phyloP scores from a whole-genome alignment of 1,140 invertebrate genomes.

The Drosophila orosa region DNA sequence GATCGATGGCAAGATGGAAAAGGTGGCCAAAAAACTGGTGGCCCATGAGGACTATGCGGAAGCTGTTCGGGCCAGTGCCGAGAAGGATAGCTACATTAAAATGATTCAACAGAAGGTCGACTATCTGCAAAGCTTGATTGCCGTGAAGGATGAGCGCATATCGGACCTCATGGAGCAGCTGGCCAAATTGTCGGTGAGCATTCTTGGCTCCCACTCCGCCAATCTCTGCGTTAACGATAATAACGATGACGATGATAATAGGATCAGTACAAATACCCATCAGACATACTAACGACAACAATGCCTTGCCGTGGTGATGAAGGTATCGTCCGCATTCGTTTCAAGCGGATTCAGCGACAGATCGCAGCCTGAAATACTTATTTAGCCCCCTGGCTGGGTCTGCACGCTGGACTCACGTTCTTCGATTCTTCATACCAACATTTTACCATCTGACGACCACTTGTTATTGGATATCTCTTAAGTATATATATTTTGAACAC shows the following conservation, averaged over 20 bases:
- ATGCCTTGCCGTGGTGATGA: not conserved
- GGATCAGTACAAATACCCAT: conserved; percentile 24
- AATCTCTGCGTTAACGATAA: conserved; percentile 11
- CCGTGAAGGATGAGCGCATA: conserved; percentile 86
- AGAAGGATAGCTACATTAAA: conserved; percentile 60
- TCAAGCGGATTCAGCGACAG: conserved; percentile 1
- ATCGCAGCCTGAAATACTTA: not conserved
- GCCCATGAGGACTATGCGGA: conserved; percentile 84
- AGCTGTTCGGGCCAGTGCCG: conserved; percentile 83
- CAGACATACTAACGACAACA: not conserved
- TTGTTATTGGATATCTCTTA: conserved; percentile 24
- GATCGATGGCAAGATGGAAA: conserved; percentile 38
- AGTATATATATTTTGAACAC: conserved; percentile 27
- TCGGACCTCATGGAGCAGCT: conserved; percentile 83
- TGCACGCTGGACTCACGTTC: conserved; percentile 3
- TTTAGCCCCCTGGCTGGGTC: not conserved
- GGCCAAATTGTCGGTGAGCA: conserved; percentile 55
- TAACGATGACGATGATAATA: conserved; percentile 22
- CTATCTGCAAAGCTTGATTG: conserved; percentile 86
- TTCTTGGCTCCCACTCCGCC: conserved; percentile 32
- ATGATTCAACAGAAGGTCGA: conserved; percentile 59
- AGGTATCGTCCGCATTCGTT: not conserved
- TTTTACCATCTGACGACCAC: not conserved
- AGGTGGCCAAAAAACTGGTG: conserved; percentile 85
- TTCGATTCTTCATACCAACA: conserved; percentile 3